Percentiles rank a stretch among this genome's conserved stretches.
These are phyloP conservation scores for Chamaetylas fuelleborni DNA, from an alignment of 2,113 vertebrate genomes.

Conservation along the genomic window DNA sequence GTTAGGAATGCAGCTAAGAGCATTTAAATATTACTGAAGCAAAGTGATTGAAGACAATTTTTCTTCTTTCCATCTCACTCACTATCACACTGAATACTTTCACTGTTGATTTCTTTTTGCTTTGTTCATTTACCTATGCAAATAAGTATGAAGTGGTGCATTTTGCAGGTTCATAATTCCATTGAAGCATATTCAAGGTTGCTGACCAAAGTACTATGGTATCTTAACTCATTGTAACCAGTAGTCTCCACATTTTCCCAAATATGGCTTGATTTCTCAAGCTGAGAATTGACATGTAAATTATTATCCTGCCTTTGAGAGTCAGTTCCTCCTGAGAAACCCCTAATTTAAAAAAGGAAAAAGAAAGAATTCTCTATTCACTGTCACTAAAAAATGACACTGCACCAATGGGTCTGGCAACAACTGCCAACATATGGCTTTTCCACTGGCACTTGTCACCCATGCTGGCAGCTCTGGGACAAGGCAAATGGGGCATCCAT, in stretches of 20 bases:
- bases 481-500: fast-evolving
- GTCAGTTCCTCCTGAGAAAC: not conserved
- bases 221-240: not conserved
- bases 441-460: not conserved
- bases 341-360: not conserved
- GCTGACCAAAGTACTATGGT: not conserved
- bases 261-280: not conserved
- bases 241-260: not conserved
- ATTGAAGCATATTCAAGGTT: not conserved
- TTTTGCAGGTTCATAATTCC: not conserved
- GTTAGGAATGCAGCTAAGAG: not conserved
- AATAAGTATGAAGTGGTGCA: not conserved
- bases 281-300: not conserved
- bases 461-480: not conserved
- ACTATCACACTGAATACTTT: not conserved
- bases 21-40: not conserved
- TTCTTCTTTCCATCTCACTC: not conserved
- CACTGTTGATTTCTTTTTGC: not conserved
- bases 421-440: not conserved
- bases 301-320: not conserved
- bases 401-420: not conserved
- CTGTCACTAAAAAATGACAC: not conserved
- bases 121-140: not conserved
- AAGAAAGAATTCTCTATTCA: not conserved
- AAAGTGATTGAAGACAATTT: not conserved